A percentile compares a stretch with the other conserved stretches of the same genome.
Evolutionary conservation across 2,888 invertebrate genomes (phyloP).

Genomic region (Nymphalis polychloros): DNA sequence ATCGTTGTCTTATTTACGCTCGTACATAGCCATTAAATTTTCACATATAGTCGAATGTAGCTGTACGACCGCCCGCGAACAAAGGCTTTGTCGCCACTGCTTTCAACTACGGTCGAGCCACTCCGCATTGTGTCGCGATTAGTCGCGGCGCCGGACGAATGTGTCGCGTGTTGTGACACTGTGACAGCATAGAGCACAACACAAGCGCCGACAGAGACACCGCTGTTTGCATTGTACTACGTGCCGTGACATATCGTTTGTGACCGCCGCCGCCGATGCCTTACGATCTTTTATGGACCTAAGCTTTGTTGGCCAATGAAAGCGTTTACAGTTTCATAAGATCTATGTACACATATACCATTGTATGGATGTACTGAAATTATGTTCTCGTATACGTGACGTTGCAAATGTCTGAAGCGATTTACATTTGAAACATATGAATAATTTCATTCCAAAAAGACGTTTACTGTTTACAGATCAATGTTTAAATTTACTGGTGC

Average conservation of each 20-base stretch:
- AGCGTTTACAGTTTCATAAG: constrained; percentile 34
- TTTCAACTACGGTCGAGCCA: constrained; percentile 54
- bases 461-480: constrained; percentile 2
- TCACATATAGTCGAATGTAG: constrained; percentile 10
- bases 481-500: neutral
- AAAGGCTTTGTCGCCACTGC: constrained; percentile 65
- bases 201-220: constrained; percentile 72
- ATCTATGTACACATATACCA: constrained; percentile 27
- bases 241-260: constrained; percentile 78
- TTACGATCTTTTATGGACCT: constrained; percentile 57
- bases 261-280: constrained; percentile 64
- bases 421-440: constrained; percentile 21
- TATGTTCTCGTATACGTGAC: constrained; percentile 46
- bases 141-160: constrained; percentile 65
- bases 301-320: constrained; percentile 29
- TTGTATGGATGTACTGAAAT: constrained; percentile 32
- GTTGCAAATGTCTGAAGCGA: constrained; percentile 46
- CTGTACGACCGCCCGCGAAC: constrained; percentile 62
- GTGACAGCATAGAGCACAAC: constrained; percentile 50
- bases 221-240: constrained; percentile 80
- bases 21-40: constrained; percentile 8
- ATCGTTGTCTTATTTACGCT: constrained; percentile 12
- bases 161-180: constrained; percentile 67
- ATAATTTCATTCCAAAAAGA: neutral
- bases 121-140: constrained; percentile 68